phyloP scores from a whole-genome alignment of 1,140 invertebrate genomes.

The Papilio helenus region DNA sequence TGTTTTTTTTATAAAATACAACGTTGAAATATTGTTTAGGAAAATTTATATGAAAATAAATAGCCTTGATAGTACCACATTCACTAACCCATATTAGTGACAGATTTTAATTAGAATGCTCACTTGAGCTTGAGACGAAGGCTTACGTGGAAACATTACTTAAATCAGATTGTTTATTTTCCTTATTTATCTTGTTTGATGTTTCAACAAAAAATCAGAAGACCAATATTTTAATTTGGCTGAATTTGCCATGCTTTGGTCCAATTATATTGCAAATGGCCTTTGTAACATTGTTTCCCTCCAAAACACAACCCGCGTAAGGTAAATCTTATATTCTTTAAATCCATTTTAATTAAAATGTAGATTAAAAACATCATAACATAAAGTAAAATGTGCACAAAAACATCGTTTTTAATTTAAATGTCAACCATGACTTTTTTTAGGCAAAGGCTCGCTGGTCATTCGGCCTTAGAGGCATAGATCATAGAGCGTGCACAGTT shows the following conservation, averaged over 20 bases:
- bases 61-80: neutral
- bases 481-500: neutral
- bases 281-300: neutral
- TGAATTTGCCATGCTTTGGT: neutral
- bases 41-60: neutral
- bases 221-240: neutral
- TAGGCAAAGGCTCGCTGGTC: neutral
- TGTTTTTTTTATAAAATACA: neutral
- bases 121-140: neutral
- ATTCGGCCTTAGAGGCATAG: slow-evolving; percentile 2
- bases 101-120: slow-evolving; percentile 9
- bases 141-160: neutral
- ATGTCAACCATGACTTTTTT: neutral
- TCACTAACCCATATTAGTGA: slow-evolving; percentile 18
- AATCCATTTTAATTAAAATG: neutral
- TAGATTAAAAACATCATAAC: too few species aligned
- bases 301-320: neutral
- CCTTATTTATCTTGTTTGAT: slow-evolving; percentile 3
- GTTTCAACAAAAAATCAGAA: neutral
- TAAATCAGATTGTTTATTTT: neutral
- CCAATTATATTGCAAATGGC: neutral
- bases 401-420: neutral
- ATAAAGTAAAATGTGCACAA: neutral
- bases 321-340: too few species aligned
- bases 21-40: neutral